Conservation (phyloP, 1,140 invertebrate species). For the Pseudachorutes palmiensis region DNA sequence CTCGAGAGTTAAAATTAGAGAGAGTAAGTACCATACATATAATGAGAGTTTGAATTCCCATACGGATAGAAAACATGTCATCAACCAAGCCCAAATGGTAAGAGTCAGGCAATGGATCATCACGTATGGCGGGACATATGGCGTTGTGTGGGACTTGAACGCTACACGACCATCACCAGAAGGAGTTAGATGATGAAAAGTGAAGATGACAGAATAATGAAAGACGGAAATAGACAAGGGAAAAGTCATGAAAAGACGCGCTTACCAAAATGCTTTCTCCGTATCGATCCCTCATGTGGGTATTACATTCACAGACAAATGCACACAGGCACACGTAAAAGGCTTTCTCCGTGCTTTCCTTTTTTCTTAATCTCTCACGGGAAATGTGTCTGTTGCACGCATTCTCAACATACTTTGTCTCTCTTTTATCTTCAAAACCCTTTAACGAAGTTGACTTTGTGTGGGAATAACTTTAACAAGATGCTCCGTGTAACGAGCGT, state of each 20-base stretch:
- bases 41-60: no score
- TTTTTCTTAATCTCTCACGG: conserved; percentile 16
- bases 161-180: no score
- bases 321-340: background rate
- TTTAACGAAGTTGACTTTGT: conserved; percentile 19
- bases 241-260: background rate
- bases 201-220: conserved; percentile 14
- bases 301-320: background rate
- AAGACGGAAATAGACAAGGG: conserved; percentile 3
- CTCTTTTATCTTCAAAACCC: conserved; percentile 5
- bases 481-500: no score
- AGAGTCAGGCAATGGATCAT: background rate
- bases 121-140: background rate
- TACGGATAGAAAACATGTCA: background rate
- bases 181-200: conserved; percentile 1
- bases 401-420: conserved; percentile 14
- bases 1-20: no score
- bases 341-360: no score
- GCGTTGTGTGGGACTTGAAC: background rate
- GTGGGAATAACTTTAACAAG: conserved; percentile 18
- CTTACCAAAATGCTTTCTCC: background rate
- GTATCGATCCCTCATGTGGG: conserved; percentile 24
- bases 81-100: background rate
- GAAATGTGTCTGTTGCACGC: conserved; percentile 19
- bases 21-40: no score